Base-by-base conservation (phyloP, 2,797 vertebrate species). In the Argyrosomus regius region DNA sequence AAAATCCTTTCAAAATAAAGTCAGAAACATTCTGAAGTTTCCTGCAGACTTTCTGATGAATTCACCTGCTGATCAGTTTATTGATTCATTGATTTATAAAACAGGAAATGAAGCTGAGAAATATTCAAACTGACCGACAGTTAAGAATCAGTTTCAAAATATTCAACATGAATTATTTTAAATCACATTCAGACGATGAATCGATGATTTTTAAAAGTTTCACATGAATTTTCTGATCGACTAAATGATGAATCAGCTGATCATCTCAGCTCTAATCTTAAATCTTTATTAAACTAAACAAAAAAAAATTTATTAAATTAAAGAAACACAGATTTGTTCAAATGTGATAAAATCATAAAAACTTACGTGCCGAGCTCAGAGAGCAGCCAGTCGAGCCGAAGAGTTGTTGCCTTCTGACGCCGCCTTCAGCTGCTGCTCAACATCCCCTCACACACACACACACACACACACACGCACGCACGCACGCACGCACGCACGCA, bases 361-460 rank as follows among this genome's bases (percentile, higher is more conserved):
- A 84, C 92, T 88, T 87, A 93, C 92, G 64, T 90, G 77, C 17
- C 9, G 54, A 68, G 52, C 71, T 66, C 31, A 82, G 82, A 85
- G 35, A 86, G 84, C 87, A 72, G 83, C 85, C 76, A 12, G 72
- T 85, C 54, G 46, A 73, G 35, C 69, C 48, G 87, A 22, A 68
- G 87, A 89, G 83, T 65, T 70, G 70, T 74, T 49, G 78, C 62
- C 73, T 86, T 88, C 82, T 92, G 84, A 61, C 41, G 57, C 75
- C 45, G 84, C 66, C 10, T 61, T 86, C 83, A 61, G 77, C 67
- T 80, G 85, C 91, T 35, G 72, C 70, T 46, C 3, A n/a, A 63
- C 78, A 43, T 43, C 28, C 57, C 26, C 62, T 3, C 72, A 13
- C n/a, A 8, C 77, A 52, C 70, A 56, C 73, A 31, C 60, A 20